Percentiles rank a stretch among this genome's conserved stretches.
phyloP scores from a whole-genome alignment of 2,888 invertebrate species.

The Bombylius discolor region DNA sequence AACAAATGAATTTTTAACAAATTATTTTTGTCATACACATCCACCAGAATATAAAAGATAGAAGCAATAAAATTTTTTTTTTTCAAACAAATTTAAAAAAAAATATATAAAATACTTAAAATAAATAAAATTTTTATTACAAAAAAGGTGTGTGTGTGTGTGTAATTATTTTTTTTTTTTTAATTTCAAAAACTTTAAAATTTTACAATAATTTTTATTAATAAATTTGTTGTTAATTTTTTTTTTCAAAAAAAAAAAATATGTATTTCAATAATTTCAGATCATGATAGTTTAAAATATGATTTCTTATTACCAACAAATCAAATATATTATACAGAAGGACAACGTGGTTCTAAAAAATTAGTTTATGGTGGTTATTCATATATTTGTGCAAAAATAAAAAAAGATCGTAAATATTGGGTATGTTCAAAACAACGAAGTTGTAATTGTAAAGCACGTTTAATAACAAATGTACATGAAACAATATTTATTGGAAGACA shows the following conservation, averaged over 20 bases:
- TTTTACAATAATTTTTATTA: neutral
- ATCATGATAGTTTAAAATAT: too few species aligned
- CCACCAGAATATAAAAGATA: constrained; percentile 7
- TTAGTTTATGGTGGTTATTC: constrained; percentile 23
- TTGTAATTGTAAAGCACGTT: constrained; percentile 26
- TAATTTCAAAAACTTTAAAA: too few species aligned
- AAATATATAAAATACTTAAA: too few species aligned
- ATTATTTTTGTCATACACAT: constrained; percentile 11
- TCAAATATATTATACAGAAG: constrained; percentile 20
- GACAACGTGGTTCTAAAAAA: constrained; percentile 28
- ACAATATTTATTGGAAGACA: constrained; percentile 22
- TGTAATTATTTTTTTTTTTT: too few species aligned
- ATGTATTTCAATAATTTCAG: too few species aligned
- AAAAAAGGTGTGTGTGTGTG: too few species aligned
- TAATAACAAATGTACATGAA: constrained; percentile 24
- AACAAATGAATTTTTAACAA: constrained; percentile 5
- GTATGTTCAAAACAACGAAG: constrained; percentile 29
- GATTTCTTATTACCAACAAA: too few species aligned
- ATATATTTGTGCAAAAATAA: constrained; percentile 26
- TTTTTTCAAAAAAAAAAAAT: too few species aligned
- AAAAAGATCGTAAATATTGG: constrained; percentile 28
- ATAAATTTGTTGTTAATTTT: too few species aligned
- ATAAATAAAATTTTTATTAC: too few species aligned
- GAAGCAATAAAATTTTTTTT: neutral
- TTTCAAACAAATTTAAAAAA: too few species aligned